Conservation (phyloP, 1,140 invertebrate genomes). For the Lordiphosa clarofinis region DNA sequence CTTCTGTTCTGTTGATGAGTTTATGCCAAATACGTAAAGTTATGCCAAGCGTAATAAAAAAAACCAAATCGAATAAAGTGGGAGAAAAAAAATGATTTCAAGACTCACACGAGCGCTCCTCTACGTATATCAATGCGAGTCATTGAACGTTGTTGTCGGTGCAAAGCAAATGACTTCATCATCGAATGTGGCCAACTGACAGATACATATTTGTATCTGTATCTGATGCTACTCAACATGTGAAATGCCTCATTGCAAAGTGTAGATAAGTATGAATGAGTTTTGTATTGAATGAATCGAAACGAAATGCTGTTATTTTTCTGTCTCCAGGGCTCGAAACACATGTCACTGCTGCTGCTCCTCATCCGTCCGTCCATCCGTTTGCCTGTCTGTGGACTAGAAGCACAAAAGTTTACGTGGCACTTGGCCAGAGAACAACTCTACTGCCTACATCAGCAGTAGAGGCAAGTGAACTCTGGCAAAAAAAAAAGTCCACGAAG, state of each 20-base stretch:
- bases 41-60: conserved; percentile 37
- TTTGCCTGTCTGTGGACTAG: neutral
- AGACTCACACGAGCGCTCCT: neutral
- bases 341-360: conserved; percentile 13
- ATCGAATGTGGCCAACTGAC: conserved; percentile 38
- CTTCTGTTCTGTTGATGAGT: conserved; percentile 25
- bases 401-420: conserved; percentile 13
- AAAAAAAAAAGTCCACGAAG: too few relatives aligned
- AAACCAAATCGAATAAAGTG: conserved; percentile 26
- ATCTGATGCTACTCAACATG: conserved; percentile 23
- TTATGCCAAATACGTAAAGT: conserved; percentile 49
- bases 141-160: conserved; percentile 43
- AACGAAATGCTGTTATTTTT: conserved; percentile 18
- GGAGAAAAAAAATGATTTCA: conserved; percentile 2
- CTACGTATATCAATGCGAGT: conserved; percentile 38
- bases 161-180: conserved; percentile 62
- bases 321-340: conserved; percentile 7
- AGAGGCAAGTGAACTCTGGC: conserved; percentile 13
- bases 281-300: conserved; percentile 15
- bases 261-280: conserved; percentile 21
- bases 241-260: conserved; percentile 12
- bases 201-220: conserved; percentile 32
- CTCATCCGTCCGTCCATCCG: neutral
- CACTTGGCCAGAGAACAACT: conserved; percentile 11
- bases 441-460: conserved; percentile 3